Evolutionary conservation across 2,888 invertebrate species (phyloP).

Genomic region (Gnatocerus cornutus): DNA sequence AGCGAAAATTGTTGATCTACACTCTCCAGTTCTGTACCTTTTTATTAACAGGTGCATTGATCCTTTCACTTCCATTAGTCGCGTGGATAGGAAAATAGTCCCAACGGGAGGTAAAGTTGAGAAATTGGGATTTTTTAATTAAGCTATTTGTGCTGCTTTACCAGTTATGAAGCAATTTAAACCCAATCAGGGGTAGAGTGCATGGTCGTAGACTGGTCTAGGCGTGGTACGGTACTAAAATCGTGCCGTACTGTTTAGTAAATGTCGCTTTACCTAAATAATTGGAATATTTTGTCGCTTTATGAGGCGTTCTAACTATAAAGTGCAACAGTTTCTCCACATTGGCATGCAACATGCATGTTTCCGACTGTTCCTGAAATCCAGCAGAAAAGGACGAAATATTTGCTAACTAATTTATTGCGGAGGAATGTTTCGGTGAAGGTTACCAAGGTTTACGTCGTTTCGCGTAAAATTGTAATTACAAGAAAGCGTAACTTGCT

Average conservation of each 20-base stretch:
- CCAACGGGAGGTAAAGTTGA: background rate
- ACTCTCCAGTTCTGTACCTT: background rate
- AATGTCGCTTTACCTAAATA: constrained; percentile 20
- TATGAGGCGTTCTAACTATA: background rate
- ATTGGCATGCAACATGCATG: background rate
- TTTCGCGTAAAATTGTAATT: constrained; percentile 27
- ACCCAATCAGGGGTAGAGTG: constrained; percentile 33
- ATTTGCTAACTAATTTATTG: constrained; percentile 2
- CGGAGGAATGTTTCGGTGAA: constrained; percentile 22
- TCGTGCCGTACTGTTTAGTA: constrained; percentile 20
- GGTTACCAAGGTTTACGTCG: constrained; percentile 12
- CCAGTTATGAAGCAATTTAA: constrained; percentile 26
- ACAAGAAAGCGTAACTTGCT: constrained; percentile 29
- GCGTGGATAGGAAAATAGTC: constrained; percentile 19
- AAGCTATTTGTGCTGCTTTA: constrained; percentile 30
- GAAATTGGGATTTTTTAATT: constrained; percentile 29
- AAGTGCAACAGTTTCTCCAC: background rate
- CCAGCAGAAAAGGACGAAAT: background rate
- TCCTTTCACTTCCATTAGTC: constrained; percentile 35
- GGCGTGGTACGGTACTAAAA: constrained; percentile 32
- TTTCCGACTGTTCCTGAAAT: constrained; percentile 12
- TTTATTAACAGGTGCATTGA: constrained; percentile 9
- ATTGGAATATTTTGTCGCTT: constrained; percentile 17
- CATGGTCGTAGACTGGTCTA: constrained; percentile 42
- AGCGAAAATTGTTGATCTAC: constrained; percentile 22